Percentiles rank a stretch among this genome's conserved stretches.
These are phyloP conservation scores for Hemiscyllium ocellatum DNA, from an alignment of 2,113 vertebrate genomes.

Conservation along the genomic window DNA sequence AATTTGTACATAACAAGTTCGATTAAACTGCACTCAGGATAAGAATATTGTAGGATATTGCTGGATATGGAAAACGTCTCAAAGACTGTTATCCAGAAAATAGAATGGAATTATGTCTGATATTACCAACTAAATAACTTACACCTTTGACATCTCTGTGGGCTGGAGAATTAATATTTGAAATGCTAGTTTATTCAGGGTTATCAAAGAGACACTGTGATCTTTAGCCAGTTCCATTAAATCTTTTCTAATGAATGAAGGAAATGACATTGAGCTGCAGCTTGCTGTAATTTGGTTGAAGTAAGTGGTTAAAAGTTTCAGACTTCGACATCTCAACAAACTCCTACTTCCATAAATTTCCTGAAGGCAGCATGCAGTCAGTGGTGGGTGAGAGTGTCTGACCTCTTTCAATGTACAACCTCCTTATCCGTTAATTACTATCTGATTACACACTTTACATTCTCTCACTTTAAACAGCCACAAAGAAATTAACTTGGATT, in stretches of 20 bases:
- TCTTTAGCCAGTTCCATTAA: neutral
- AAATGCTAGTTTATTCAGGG: neutral
- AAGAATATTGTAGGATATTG: too few species aligned
- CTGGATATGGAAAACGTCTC: neutral
- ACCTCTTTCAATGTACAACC: neutral
- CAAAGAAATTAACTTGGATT: neutral
- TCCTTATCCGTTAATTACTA: neutral
- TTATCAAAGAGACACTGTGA: neutral
- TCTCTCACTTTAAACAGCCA: neutral
- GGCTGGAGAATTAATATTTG: neutral
- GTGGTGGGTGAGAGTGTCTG: neutral
- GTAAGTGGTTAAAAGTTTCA: neutral
- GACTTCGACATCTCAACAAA: neutral
- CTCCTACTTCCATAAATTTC: neutral
- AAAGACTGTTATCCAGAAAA: neutral
- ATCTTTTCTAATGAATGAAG: neutral
- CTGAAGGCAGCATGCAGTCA: neutral
- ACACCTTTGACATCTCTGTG: neutral
- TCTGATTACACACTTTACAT: neutral
- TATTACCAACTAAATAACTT: neutral
- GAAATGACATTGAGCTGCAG: neutral
- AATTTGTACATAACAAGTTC: neutral
- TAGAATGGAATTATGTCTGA: neutral
- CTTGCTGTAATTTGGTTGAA: neutral
- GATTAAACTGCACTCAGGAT: neutral